These are phyloP conservation scores for Aricia artaxerxes DNA, from an alignment of 2,888 invertebrate genomes.

Conservation along the genomic window DNA sequence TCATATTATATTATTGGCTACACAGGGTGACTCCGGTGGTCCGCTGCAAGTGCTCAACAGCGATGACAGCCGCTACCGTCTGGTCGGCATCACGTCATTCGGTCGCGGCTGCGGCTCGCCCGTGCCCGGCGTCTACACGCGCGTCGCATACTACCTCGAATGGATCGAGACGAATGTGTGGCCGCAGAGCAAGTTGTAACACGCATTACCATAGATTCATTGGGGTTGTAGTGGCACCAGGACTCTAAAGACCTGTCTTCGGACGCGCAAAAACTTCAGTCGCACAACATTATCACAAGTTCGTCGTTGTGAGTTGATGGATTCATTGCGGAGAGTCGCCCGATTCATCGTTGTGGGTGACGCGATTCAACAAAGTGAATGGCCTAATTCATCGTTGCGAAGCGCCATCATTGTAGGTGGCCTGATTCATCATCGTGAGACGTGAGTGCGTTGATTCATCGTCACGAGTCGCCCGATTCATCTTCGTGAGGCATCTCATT, in stretches of 20 bases:
- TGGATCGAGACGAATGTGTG: constrained; percentile 71
- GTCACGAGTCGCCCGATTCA: no score
- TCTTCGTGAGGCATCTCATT: no score
- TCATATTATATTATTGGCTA: background rate
- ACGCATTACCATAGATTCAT: no score
- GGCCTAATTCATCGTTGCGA: no score
- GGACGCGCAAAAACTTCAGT: no score
- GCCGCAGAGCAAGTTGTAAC: constrained; percentile 41
- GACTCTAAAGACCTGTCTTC: no score
- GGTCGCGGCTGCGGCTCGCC: constrained; percentile 69
- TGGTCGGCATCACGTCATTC: constrained; percentile 73
- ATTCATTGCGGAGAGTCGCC: background rate
- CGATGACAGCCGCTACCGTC: constrained; percentile 52
- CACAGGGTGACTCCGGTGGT: constrained; percentile 74
- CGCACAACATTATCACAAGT: no score
- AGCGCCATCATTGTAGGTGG: no score
- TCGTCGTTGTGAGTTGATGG: background rate
- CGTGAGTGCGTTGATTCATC: no score
- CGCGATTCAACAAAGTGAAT: no score
- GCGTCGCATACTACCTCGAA: constrained; percentile 62
- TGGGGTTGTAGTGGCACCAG: no score
- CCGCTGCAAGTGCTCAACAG: constrained; percentile 56
- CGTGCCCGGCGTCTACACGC: constrained; percentile 70
- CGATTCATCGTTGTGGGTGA: background rate
- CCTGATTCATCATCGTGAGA: no score